phyloP scores from a whole-genome alignment of 2,113 vertebrate species.

The Saimiri boliviensis region DNA sequence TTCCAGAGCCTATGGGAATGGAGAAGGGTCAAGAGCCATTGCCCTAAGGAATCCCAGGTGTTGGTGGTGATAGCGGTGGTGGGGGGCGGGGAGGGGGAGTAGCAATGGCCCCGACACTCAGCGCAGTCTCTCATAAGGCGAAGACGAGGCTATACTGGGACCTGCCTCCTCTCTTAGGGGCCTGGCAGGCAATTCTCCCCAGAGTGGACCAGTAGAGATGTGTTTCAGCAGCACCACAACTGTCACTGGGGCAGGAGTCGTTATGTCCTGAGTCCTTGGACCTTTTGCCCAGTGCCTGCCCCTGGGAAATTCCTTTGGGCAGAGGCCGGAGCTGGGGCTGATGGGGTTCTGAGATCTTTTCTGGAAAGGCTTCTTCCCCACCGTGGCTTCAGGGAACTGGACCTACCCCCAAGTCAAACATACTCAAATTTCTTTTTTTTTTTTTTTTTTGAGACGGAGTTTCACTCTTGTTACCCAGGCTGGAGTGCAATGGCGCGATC shows the following conservation, averaged over 20 bases:
- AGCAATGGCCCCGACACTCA: not conserved
- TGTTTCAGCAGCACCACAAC: not conserved
- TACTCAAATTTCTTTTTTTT: not conserved
- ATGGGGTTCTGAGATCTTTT: not conserved
- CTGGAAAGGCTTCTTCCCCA: not conserved
- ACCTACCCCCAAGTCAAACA: not conserved
- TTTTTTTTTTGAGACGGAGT: too few relatives aligned
- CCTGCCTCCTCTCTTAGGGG: not conserved
- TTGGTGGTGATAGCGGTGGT: not conserved
- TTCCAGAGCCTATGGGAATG: rapidly evolving
- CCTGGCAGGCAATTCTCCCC: rapidly evolving
- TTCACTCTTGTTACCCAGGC: too few relatives aligned
- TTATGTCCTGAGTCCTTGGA: not conserved
- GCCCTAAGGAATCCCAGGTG: not conserved
- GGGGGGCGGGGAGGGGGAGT: not conserved
- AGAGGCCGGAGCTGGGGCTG: not conserved
- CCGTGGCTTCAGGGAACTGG: not conserved
- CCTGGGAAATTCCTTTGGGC: rapidly evolving
- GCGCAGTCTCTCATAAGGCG: not conserved
- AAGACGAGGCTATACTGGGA: not conserved
- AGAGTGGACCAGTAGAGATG: too few relatives aligned
- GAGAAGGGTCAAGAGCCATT: not conserved
- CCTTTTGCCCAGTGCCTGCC: not conserved
- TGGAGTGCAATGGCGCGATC: too few relatives aligned
- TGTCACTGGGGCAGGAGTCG: not conserved